Evolutionary conservation across 1,140 invertebrate species (phyloP).

Genomic region (Ceratina australensis): DNA sequence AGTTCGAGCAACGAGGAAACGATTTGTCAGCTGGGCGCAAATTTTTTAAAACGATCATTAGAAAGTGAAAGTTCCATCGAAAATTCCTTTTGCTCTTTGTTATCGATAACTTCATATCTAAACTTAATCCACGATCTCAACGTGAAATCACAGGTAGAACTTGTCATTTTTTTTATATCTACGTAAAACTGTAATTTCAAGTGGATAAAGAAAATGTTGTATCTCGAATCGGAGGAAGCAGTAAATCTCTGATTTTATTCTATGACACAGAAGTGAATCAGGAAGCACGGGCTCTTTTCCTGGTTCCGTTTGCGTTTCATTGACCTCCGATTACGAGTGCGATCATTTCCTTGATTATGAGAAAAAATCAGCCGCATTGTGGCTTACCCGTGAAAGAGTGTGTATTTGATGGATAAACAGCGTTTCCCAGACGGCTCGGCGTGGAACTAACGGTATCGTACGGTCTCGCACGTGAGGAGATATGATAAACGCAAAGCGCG

Average conservation of each 20-base stretch:
- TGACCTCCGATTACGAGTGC: slow-evolving; percentile 13
- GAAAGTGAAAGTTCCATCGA: no score
- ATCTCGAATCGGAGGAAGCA: no score
- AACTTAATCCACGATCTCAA: no score
- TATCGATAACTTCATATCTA: no score
- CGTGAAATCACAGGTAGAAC: no score
- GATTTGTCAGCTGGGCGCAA: neutral
- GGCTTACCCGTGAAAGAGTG: neutral
- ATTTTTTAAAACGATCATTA: neutral
- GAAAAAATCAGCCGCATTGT: slow-evolving; percentile 19
- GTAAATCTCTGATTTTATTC: no score
- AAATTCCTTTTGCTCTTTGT: no score
- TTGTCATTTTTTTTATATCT: no score
- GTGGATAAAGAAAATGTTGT: no score
- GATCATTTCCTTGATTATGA: slow-evolving; percentile 16
- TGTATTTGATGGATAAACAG: slow-evolving; percentile 3
- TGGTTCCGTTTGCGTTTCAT: neutral
- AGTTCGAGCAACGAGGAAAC: neutral
- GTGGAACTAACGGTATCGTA: slow-evolving; percentile 29
- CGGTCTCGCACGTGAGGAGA: slow-evolving; percentile 18
- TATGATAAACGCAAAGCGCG: neutral
- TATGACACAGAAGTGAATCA: no score
- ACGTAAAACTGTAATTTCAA: no score
- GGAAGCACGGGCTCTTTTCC: no score
- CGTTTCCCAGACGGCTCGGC: neutral